Evolutionary conservation across 2,797 vertebrate genomes (phyloP).

Genomic region (Bryconaethiops microstoma): DNA sequence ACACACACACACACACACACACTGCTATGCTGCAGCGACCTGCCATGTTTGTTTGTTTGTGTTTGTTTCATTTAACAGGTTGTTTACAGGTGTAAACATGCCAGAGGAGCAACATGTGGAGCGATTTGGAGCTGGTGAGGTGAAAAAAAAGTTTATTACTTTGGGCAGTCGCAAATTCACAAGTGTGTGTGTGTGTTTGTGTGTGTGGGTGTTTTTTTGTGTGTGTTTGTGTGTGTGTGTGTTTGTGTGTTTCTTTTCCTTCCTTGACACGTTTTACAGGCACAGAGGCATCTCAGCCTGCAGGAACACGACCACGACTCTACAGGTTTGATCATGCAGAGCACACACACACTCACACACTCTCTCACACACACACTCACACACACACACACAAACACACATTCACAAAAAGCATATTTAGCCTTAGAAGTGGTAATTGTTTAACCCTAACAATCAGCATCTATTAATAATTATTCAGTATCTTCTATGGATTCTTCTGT

Average conservation of each 20-base stretch:
- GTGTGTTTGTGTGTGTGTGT: neutral
- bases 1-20: too few species aligned
- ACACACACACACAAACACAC: neutral
- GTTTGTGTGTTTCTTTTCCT: neutral
- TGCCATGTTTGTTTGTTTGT: neutral
- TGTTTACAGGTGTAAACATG: constrained; percentile 32
- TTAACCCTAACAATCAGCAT: too few species aligned
- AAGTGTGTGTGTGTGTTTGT: neutral
- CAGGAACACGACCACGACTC: constrained; percentile 50
- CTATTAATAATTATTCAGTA: too few species aligned
- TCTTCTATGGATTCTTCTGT: too few species aligned
- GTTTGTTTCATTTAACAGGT: neutral
- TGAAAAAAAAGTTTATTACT: neutral
- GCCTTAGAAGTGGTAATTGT: too few species aligned
- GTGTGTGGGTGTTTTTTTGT: neutral
- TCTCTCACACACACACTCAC: constrained; percentile 39
- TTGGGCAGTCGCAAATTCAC: neutral
- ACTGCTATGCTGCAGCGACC: neutral
- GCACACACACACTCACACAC: constrained; percentile 22
- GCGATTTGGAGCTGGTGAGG: neutral
- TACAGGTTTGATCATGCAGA: constrained; percentile 72
- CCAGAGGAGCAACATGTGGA: neutral
- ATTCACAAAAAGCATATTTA: too few species aligned
- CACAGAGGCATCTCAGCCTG: constrained; percentile 53
- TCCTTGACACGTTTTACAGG: constrained; percentile 57